These are phyloP conservation scores for Heliconius congener DNA, from an alignment of 1,140 invertebrate genomes.

Conservation along the genomic window DNA sequence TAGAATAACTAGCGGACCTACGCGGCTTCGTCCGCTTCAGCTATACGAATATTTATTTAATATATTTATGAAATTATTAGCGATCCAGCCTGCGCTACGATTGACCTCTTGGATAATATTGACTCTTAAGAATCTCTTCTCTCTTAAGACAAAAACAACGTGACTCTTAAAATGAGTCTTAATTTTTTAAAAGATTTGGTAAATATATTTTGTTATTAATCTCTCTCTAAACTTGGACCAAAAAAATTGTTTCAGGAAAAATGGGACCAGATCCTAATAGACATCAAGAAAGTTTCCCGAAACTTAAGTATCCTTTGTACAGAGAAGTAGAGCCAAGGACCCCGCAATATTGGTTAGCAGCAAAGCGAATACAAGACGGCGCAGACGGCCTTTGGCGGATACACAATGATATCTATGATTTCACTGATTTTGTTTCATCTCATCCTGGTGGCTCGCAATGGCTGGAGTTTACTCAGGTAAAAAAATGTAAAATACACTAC, in stretches of 20 bases:
- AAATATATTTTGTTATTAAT: neutral
- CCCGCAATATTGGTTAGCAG: slow-evolving; percentile 82
- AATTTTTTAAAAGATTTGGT: no score
- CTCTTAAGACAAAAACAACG: no score
- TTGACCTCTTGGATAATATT: no score
- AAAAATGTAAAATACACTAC: no score
- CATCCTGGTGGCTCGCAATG: slow-evolving; percentile 92
- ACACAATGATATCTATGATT: slow-evolving; percentile 88
- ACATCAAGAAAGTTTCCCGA: slow-evolving; percentile 62
- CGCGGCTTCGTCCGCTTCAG: no score
- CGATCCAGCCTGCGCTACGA: no score
- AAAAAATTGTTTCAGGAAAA: slow-evolving; percentile 25
- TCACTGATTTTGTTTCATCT: slow-evolving; percentile 84
- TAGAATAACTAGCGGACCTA: no score
- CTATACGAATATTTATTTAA: no score
- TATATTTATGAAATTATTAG: no score
- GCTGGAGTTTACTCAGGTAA: slow-evolving; percentile 85
- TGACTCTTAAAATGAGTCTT: no score
- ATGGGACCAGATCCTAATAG: slow-evolving; percentile 61
- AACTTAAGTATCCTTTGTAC: slow-evolving; percentile 63
- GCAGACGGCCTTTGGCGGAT: slow-evolving; percentile 91
- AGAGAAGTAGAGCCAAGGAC: slow-evolving; percentile 66
- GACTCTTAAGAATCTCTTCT: no score
- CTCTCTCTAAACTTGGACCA: neutral
- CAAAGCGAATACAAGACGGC: slow-evolving; percentile 85